These are phyloP conservation scores for Lithophane semibrunnea DNA, from an alignment of 2,888 invertebrate genomes.

Conservation along the genomic window DNA sequence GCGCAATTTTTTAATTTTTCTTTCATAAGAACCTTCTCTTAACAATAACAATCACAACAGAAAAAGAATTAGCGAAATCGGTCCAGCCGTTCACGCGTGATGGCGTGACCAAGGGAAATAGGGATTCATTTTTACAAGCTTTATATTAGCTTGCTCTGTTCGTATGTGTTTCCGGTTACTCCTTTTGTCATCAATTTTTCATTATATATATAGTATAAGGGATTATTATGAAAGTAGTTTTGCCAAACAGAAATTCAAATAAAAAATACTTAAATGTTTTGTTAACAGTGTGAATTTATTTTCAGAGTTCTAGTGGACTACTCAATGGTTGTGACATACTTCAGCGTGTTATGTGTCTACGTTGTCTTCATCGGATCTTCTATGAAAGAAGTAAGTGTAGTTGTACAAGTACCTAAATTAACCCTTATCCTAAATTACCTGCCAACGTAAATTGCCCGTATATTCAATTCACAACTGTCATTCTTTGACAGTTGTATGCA, in stretches of 20 bases:
- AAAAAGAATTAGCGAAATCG: too few species aligned
- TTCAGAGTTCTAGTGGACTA: constrained; percentile 92
- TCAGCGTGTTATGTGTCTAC: constrained; percentile 94
- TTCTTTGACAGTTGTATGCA: neutral
- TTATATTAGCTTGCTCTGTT: too few species aligned
- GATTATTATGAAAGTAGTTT: neutral
- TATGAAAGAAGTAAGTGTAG: constrained; percentile 90
- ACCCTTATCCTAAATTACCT: neutral
- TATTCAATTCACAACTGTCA: neutral
- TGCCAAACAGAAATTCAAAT: neutral
- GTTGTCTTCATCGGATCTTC: constrained; percentile 94
- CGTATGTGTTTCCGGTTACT: too few species aligned
- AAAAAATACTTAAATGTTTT: neutral
- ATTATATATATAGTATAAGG: too few species aligned
- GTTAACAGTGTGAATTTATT: constrained; percentile 46
- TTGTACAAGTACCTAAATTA: neutral
- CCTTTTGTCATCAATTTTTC: too few species aligned
- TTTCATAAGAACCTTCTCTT: too few species aligned
- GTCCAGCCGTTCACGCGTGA: too few species aligned
- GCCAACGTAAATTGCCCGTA: neutral
- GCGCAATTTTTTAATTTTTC: too few species aligned
- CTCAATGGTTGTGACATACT: constrained; percentile 92
- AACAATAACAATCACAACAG: too few species aligned
- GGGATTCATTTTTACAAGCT: too few species aligned
- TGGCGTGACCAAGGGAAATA: too few species aligned